These are phyloP conservation scores for Gymnopithys bicolor DNA, from an alignment of 2,797 vertebrate genomes.

Conservation along the genomic window DNA sequence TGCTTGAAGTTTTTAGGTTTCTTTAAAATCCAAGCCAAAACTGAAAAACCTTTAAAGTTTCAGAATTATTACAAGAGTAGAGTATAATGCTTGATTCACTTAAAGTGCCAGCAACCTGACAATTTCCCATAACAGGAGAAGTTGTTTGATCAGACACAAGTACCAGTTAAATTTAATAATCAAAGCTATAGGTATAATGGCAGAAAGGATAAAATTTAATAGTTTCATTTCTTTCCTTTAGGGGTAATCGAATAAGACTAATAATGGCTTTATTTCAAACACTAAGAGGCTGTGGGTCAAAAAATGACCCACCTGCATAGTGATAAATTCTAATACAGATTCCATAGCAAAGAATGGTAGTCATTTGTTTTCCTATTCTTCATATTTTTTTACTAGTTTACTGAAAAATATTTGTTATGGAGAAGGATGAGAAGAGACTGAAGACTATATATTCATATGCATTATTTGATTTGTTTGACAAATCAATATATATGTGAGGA, in stretches of 20 bases:
- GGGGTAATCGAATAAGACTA: background rate
- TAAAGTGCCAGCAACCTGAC: background rate
- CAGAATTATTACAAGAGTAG: background rate
- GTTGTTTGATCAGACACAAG: background rate
- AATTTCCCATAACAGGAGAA: background rate
- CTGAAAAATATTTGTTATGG: background rate
- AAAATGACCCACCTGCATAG: background rate
- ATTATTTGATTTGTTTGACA: background rate
- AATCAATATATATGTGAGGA: background rate
- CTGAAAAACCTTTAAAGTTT: background rate
- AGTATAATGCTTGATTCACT: background rate
- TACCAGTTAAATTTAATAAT: background rate
- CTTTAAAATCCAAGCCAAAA: constrained; percentile 42
- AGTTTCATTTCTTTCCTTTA: background rate
- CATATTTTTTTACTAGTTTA: background rate
- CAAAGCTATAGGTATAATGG: background rate
- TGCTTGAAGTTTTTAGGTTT: background rate
- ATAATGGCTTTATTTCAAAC: background rate
- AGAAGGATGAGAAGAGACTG: background rate
- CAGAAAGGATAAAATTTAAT: background rate
- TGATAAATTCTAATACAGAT: background rate
- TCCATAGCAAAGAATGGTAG: background rate
- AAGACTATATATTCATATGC: background rate
- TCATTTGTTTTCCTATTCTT: background rate
- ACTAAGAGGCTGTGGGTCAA: background rate